Base-by-base conservation (phyloP, 2,888 invertebrate species). In the Tetrapedia diversipes region DNA sequence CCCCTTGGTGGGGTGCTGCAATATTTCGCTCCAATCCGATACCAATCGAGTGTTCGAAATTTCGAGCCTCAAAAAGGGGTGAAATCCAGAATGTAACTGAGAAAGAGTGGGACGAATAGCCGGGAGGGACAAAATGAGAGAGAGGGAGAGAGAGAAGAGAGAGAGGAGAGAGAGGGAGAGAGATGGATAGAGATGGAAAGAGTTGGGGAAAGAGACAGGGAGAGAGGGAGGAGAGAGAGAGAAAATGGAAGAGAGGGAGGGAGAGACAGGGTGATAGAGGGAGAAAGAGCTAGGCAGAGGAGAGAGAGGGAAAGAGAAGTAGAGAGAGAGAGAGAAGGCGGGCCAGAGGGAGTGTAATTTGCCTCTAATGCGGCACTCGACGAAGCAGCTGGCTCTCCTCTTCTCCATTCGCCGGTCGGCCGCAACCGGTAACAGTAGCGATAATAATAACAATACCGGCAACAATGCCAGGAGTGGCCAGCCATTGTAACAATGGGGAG, bases 361-460 rank as follows among this genome's bases (percentile, higher is more conserved):
- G 85, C 88, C 88, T 87, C 87, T 89, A 90, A 90, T 89, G 86
- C 88, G 83, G 80, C 82, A 87, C 89, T 89, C 86, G 88, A 82
- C 82, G 82, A 61, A 86, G 89, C 90, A 88, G 89, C 89, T 87
- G 88, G 84, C 82, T 82, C 75, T 82, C 82, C 71, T 71, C 72
- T 82, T 77, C 82, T 77, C 73, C 78, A 66, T 82, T 84, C 82
- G 84, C 77, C 81, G 77, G 81, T 84, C 84, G 83, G 83, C 81
- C 87, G 88, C 89, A 91, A 82, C 84, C 74, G 82, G 89, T 88
- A 89, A 90, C 88, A 90, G 90, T 90, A 91, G 87, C 89, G 87
- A 90, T 89, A 90, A 90, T 90, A 89, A 91, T 88, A 91, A 90
- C 90, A 91, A 90, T 88, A 85, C 87, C 56, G 87, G 84, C 88